Evolutionary conservation across 1,140 invertebrate species (phyloP).

Genomic region (Drosophila tropicalis): DNA sequence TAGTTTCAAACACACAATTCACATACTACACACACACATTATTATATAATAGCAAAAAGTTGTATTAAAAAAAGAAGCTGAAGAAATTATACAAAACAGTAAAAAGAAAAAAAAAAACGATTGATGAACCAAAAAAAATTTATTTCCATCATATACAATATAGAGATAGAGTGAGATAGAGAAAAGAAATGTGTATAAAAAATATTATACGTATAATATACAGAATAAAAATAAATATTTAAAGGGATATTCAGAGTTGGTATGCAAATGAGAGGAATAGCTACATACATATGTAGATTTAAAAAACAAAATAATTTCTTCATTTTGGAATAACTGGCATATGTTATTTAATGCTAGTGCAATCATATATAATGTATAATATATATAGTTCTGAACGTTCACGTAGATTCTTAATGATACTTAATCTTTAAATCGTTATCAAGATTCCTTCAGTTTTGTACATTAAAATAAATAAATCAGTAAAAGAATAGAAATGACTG

Average conservation of each 20-base stretch:
- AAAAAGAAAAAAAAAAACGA: slow-evolving; percentile 3
- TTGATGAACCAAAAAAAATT: slow-evolving; percentile 16
- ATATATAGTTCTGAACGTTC: background rate
- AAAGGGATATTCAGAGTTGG: slow-evolving; percentile 1
- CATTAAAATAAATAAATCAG: slow-evolving; percentile 17
- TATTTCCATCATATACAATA: slow-evolving; percentile 11
- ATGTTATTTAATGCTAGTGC: background rate
- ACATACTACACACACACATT: background rate
- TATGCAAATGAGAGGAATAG: background rate
- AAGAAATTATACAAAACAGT: slow-evolving; percentile 20
- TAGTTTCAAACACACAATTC: slow-evolving; percentile 17
- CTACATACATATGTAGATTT: background rate
- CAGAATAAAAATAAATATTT: slow-evolving; percentile 11
- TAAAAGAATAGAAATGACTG: background rate
- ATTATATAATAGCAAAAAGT: background rate
- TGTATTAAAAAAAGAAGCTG: slow-evolving; percentile 20
- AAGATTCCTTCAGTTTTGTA: slow-evolving; percentile 16
- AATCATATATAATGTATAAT: background rate
- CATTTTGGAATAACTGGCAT: background rate
- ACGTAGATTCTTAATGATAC: slow-evolving; percentile 12
- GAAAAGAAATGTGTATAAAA: background rate
- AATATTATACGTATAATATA: background rate
- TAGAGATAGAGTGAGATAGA: no score
- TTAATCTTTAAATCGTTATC: background rate
- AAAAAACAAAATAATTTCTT: slow-evolving; percentile 6